Percentiles rank a stretch among this genome's conserved stretches.
phyloP scores from a whole-genome alignment of 2,113 vertebrate genomes.

The Chascanopsetta lugubris region DNA sequence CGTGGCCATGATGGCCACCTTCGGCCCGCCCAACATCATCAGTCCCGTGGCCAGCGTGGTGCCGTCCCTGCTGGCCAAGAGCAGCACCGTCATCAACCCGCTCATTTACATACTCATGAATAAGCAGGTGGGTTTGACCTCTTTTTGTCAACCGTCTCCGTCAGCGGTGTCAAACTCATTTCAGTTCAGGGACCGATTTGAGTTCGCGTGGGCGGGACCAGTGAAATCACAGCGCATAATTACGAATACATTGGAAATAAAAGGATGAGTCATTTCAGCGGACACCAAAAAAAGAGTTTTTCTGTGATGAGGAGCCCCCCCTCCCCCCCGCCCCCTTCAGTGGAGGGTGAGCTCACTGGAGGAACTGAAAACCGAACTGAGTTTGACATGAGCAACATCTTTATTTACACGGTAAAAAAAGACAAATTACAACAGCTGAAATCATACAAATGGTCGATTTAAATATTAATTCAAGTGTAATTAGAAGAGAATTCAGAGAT shows the following conservation, averaged over 20 bases:
- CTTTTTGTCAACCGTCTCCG: no score
- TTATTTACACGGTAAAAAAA: conserved; percentile 80
- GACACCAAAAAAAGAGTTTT: no score
- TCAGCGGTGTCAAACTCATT: no score
- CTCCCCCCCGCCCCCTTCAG: no score
- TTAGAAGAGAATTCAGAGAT: conserved; percentile 58
- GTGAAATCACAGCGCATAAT: no score
- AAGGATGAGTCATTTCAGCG: no score
- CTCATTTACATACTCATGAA: conserved; percentile 90
- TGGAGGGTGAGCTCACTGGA: no score
- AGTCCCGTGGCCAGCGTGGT: conserved; percentile 83
- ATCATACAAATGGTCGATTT: conserved; percentile 73
- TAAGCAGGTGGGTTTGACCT: conserved; percentile 84
- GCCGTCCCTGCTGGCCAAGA: conserved; percentile 87
- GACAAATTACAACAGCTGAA: conserved; percentile 62
- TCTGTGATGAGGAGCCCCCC: no score
- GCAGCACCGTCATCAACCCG: conserved; percentile 88
- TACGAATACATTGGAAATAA: no score
- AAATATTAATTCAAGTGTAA: conserved; percentile 76
- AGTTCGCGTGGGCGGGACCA: no score
- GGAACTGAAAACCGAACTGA: neutral
- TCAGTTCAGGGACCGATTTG: no score
- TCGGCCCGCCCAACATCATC: conserved; percentile 81
- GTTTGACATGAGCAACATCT: conserved; percentile 64
- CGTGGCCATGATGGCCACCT: conserved; percentile 85